A percentile compares a stretch with the other conserved stretches of the same genome.
These are phyloP conservation scores for Nesidiocoris tenuis DNA, from an alignment of 2,888 invertebrate species.

Conservation along the genomic window DNA sequence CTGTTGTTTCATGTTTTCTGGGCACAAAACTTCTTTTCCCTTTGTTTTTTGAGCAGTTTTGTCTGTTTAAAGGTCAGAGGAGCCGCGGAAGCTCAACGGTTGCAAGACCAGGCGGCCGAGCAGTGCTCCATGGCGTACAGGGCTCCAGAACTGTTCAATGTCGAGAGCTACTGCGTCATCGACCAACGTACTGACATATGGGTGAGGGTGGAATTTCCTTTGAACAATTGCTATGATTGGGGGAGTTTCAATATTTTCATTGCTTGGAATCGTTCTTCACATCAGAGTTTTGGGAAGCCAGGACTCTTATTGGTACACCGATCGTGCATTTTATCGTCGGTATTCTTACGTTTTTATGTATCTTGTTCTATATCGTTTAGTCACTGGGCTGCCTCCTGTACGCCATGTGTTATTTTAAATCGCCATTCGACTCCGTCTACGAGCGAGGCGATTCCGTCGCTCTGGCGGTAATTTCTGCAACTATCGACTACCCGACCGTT, in stretches of 20 bases:
- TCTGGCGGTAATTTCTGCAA: slow-evolving; percentile 76
- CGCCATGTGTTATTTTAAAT: slow-evolving; percentile 80
- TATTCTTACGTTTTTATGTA: no score
- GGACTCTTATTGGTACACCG: no score
- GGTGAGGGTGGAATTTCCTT: no score
- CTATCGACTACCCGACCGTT: slow-evolving; percentile 65
- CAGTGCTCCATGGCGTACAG: slow-evolving; percentile 84
- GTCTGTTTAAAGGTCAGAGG: slow-evolving; percentile 68
- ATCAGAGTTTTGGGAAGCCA: no score
- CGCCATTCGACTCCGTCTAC: slow-evolving; percentile 80
- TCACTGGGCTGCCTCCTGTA: slow-evolving; percentile 83
- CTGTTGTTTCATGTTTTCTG: no score
- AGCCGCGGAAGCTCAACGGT: slow-evolving; percentile 66
- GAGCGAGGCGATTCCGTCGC: slow-evolving; percentile 85
- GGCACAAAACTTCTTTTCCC: neutral
- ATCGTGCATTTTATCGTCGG: no score
- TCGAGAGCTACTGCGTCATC: slow-evolving; percentile 75
- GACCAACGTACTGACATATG: slow-evolving; percentile 86
- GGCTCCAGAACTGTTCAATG: slow-evolving; percentile 84
- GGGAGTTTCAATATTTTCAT: no score
- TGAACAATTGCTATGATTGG: no score
- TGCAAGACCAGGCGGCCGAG: slow-evolving; percentile 80
- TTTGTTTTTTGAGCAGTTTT: neutral
- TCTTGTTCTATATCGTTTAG: slow-evolving; percentile 60
- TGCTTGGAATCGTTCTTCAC: no score